These are phyloP conservation scores for Pomacea maculata DNA, from an alignment of 1,140 invertebrate genomes.

Conservation along the genomic window DNA sequence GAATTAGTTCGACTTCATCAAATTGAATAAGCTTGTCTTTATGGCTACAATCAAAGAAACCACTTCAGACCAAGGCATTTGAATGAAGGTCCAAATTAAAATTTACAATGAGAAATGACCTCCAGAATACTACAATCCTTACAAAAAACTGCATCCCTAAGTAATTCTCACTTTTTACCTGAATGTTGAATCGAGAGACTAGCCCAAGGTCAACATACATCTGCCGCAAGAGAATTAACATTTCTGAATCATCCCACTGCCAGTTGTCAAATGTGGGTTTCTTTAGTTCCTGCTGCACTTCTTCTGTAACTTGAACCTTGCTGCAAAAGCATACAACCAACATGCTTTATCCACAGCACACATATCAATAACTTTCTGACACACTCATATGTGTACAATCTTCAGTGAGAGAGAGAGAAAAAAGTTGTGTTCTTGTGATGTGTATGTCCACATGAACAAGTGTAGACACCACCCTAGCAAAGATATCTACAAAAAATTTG, in stretches of 20 bases:
- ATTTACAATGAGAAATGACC: neutral
- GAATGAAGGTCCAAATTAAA: neutral
- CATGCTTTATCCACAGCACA: neutral
- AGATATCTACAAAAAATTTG: no score
- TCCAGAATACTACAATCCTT: neutral
- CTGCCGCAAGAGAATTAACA: constrained; percentile 82
- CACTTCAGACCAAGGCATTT: neutral
- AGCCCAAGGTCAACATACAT: constrained; percentile 86
- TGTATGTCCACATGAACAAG: no score
- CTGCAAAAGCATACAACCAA: constrained; percentile 32
- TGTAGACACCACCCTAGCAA: no score
- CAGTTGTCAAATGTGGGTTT: constrained; percentile 84
- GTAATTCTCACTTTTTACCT: constrained; percentile 68
- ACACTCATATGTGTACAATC: no score
- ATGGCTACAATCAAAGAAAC: no score
- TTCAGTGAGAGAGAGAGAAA: no score
- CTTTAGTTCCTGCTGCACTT: constrained; percentile 73
- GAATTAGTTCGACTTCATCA: no score
- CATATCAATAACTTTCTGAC: no score
- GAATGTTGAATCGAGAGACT: constrained; percentile 80
- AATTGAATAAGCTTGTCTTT: no score
- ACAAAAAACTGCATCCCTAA: neutral
- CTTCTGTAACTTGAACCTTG: constrained; percentile 69
- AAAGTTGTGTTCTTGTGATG: no score
- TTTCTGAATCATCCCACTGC: constrained; percentile 84